Conservation (phyloP, 2,113 vertebrate species). For the Hypomesus transpacificus region DNA sequence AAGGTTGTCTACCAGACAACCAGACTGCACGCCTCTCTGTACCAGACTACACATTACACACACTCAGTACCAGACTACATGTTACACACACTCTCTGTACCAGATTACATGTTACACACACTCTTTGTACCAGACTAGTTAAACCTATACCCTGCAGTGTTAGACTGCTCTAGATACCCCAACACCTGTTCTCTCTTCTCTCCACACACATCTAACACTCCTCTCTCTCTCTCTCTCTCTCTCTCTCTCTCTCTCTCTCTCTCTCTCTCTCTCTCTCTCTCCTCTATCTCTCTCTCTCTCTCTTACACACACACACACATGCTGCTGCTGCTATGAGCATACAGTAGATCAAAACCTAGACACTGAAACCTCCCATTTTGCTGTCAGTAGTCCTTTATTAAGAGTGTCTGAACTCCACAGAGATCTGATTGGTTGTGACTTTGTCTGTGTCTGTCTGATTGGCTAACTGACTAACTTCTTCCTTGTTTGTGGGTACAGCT, state of each 20-base stretch:
- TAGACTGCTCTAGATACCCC: constrained; percentile 55
- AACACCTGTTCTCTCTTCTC: constrained; percentile 45
- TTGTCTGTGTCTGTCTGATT: not conserved
- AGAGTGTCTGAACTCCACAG: not conserved
- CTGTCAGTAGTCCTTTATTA: constrained; percentile 11
- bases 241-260: not conserved
- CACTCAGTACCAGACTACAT: constrained; percentile 19
- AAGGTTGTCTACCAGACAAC: constrained; percentile 17
- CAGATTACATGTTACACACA: constrained; percentile 16
- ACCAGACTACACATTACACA: constrained; percentile 18
- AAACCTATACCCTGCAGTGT: constrained; percentile 29
- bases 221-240: not conserved
- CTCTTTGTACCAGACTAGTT: constrained; percentile 27
- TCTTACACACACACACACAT: not conserved
- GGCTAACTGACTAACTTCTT: constrained; percentile 14
- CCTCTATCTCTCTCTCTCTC: not conserved
- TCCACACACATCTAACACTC: not conserved
- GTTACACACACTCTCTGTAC: not conserved
- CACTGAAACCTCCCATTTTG: not conserved
- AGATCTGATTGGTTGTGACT: not conserved
- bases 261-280: not conserved
- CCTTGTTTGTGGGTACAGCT: constrained; percentile 80
- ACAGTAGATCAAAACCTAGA: no score
- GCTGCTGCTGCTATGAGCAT: no score
- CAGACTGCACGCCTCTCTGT: not conserved